Percentiles rank a stretch among this genome's conserved stretches.
Evolutionary conservation across 1,140 invertebrate genomes (phyloP).

Genomic region (Drosophila subobscura): DNA sequence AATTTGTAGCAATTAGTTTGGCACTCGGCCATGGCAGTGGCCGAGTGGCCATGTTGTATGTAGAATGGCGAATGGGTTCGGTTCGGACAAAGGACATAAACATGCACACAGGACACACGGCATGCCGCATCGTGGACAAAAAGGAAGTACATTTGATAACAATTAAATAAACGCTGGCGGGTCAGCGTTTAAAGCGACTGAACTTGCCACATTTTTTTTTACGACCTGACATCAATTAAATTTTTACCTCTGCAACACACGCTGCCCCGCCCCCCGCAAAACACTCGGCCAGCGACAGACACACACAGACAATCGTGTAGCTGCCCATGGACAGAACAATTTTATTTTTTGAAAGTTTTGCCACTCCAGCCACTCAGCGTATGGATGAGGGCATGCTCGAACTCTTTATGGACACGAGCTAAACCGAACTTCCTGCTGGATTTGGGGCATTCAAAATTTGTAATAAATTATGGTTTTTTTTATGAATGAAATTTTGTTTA

Average conservation of each 20-base stretch:
- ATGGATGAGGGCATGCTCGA: not conserved
- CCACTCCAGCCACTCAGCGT: not conserved
- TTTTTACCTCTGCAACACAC: slow-evolving; percentile 56
- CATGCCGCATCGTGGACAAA: slow-evolving; percentile 12
- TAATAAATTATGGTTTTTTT: no score
- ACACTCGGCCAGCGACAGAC: slow-evolving; percentile 14
- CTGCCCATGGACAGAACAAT: slow-evolving; percentile 38
- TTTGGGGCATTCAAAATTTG: no score
- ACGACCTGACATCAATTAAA: slow-evolving; percentile 77
- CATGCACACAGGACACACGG: slow-evolving; percentile 22
- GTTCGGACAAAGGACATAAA: slow-evolving; percentile 29
- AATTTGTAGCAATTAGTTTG: slow-evolving; percentile 78
- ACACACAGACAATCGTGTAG: slow-evolving; percentile 32
- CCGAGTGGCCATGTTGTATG: slow-evolving; percentile 14
- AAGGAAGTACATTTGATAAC: slow-evolving; percentile 67
- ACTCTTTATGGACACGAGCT: no score
- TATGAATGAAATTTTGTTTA: no score
- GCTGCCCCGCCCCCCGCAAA: no score
- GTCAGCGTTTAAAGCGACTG: slow-evolving; percentile 40
- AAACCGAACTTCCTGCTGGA: no score
- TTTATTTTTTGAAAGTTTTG: slow-evolving; percentile 32
- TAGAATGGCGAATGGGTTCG: slow-evolving; percentile 20
- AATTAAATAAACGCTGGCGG: slow-evolving; percentile 57
- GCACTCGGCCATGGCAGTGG: slow-evolving; percentile 32
- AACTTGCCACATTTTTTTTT: slow-evolving; percentile 64